These are phyloP conservation scores for Cyaniris semiargus DNA, from an alignment of 2,888 invertebrate species.

Conservation along the genomic window DNA sequence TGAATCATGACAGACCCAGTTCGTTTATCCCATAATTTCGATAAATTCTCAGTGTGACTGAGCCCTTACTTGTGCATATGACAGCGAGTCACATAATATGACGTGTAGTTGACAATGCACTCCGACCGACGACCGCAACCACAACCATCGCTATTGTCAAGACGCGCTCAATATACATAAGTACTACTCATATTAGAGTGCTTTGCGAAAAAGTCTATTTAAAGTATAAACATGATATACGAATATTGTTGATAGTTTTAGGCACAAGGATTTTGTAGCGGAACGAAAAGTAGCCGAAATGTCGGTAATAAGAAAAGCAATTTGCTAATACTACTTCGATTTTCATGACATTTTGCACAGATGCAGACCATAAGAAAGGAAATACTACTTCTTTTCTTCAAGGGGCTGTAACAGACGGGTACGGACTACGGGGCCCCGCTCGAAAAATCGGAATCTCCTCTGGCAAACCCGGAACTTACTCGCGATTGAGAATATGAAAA, in stretches of 20 bases:
- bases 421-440: too few species aligned
- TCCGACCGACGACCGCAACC: constrained; percentile 37
- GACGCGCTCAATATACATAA: constrained; percentile 1
- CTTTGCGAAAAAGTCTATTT: not conserved
- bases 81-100: constrained; percentile 18
- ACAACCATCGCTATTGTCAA: constrained; percentile 27
- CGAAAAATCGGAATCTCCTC: too few species aligned
- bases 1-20: too few species aligned
- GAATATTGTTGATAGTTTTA: not conserved
- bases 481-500: too few species aligned
- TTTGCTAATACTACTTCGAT: too few species aligned
- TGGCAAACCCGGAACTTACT: too few species aligned
- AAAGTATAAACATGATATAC: not conserved
- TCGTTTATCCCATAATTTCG: not conserved
- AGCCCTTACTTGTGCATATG: not conserved
- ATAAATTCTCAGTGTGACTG: not conserved
- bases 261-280: not conserved
- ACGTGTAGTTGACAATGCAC: constrained; percentile 12
- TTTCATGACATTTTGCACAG: too few species aligned
- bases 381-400: too few species aligned
- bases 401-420: too few species aligned
- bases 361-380: too few species aligned
- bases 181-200: not conserved
- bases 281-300: too few species aligned
- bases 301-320: too few species aligned